These are phyloP conservation scores for Cecidostiba fungosa DNA, from an alignment of 2,888 invertebrate species.

Conservation along the genomic window DNA sequence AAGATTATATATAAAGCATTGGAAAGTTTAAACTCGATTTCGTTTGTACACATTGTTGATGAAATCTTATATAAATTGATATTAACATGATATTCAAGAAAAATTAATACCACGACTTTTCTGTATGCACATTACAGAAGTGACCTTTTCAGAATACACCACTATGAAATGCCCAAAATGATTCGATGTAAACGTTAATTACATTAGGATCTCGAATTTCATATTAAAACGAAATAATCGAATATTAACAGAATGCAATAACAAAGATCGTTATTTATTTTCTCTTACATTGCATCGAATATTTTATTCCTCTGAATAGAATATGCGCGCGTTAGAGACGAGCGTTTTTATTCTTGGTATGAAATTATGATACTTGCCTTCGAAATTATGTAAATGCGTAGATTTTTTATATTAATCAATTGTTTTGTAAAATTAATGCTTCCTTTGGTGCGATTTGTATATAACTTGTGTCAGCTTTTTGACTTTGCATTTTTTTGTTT, in stretches of 20 bases:
- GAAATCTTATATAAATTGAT: neutral
- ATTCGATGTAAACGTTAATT: slow-evolving; percentile 54
- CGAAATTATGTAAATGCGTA: neutral
- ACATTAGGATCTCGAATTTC: slow-evolving; percentile 42
- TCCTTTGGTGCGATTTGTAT: slow-evolving; percentile 2
- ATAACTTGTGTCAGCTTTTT: slow-evolving; percentile 14
- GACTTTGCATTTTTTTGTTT: slow-evolving; percentile 39
- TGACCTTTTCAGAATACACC: slow-evolving; percentile 47
- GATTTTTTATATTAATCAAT: slow-evolving; percentile 2
- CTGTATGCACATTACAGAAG: slow-evolving; percentile 46
- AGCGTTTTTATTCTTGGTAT: slow-evolving; percentile 20
- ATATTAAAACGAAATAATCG: slow-evolving; percentile 20
- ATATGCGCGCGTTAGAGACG: slow-evolving; percentile 1
- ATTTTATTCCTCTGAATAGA: slow-evolving; percentile 1
- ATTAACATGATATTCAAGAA: neutral
- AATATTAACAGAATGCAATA: slow-evolving; percentile 19
- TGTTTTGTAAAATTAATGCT: slow-evolving; percentile 8
- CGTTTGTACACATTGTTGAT: slow-evolving; percentile 14
- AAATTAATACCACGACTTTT: slow-evolving; percentile 30
- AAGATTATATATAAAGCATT: neutral
- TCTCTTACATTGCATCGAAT: neutral
- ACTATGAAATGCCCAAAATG: slow-evolving; percentile 9
- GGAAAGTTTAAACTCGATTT: slow-evolving; percentile 15
- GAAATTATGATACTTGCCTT: slow-evolving; percentile 31
- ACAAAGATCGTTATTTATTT: slow-evolving; percentile 16